Conservation (phyloP, 2,888 invertebrate genomes). For the Tyria jacobaeae region DNA sequence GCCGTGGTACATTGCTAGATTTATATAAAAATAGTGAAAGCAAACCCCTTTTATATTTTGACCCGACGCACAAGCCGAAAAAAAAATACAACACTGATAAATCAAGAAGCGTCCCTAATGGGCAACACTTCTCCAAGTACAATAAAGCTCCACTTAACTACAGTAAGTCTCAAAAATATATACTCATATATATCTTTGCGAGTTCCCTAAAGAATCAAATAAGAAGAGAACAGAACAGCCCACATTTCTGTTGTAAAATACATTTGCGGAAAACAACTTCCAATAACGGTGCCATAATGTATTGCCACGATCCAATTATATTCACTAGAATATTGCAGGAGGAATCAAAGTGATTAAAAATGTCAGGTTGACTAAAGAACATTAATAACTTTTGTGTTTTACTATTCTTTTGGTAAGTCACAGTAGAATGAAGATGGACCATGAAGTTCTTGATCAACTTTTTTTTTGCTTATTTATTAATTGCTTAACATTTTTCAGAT, state of each 20-base stretch:
- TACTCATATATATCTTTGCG: conserved; percentile 58
- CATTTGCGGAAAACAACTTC: conserved; percentile 54
- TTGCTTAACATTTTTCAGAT: too few relatives aligned
- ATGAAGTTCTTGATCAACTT: too few relatives aligned
- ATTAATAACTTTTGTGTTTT: background rate
- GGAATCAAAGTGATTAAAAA: conserved; percentile 24
- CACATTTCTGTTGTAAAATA: conserved; percentile 55
- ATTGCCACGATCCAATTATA: conserved; percentile 58
- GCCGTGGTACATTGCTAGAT: too few relatives aligned
- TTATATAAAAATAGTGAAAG: too few relatives aligned
- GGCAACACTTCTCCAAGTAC: conserved; percentile 40
- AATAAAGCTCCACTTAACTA: conserved; percentile 59
- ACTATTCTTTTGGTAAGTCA: background rate
- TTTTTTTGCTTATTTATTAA: too few relatives aligned
- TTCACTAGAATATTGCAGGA: conserved; percentile 61
- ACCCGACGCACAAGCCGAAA: conserved; percentile 7
- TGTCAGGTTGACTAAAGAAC: background rate
- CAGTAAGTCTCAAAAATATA: conserved; percentile 63
- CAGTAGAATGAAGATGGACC: background rate
- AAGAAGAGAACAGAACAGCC: conserved; percentile 63
- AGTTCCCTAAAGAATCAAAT: conserved; percentile 58
- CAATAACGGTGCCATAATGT: conserved; percentile 55
- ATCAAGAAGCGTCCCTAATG: conserved; percentile 43
- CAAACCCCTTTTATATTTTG: background rate
- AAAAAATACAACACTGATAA: conserved; percentile 40